phyloP scores from a whole-genome alignment of 2,888 invertebrate genomes.

The Masnerella sp. region DNA sequence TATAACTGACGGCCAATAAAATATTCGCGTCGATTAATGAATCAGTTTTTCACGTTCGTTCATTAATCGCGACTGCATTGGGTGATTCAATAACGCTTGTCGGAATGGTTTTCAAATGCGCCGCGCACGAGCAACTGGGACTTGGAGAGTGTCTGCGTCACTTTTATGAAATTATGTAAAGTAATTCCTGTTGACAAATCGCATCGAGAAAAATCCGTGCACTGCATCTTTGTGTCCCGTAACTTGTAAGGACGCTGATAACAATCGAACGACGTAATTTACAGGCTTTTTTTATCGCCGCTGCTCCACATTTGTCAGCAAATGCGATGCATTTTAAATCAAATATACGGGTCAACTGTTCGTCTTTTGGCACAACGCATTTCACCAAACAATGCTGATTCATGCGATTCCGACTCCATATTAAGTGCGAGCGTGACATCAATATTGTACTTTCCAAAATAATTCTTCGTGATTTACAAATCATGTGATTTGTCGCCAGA shows the following conservation, averaged over 20 bases:
- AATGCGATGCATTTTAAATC: constrained; percentile 45
- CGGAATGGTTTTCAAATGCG: not conserved
- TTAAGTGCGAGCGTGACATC: constrained; percentile 38
- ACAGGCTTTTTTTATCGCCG: constrained; percentile 30
- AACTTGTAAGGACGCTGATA: constrained; percentile 32
- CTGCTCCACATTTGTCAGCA: constrained; percentile 41
- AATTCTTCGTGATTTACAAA: constrained; percentile 24
- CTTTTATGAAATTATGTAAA: constrained; percentile 23
- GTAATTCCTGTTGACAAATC: constrained; percentile 31
- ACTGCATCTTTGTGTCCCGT: constrained; percentile 32
- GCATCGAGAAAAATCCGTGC: constrained; percentile 22
- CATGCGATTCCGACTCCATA: constrained; percentile 42
- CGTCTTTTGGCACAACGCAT: constrained; percentile 48
- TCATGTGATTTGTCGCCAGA: constrained; percentile 19
- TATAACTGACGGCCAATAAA: constrained; percentile 2
- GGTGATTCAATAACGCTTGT: no score
- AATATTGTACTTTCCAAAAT: constrained; percentile 36
- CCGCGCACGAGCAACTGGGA: no score
- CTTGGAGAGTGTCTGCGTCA: not conserved
- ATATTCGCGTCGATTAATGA: not conserved
- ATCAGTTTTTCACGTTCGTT: not conserved
- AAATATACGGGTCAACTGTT: constrained; percentile 47
- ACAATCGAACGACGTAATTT: constrained; percentile 44
- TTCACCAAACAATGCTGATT: constrained; percentile 54
- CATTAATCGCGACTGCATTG: not conserved